Conservation (phyloP, 2,888 invertebrate genomes). For the Lasioglossum oenotherae region DNA sequence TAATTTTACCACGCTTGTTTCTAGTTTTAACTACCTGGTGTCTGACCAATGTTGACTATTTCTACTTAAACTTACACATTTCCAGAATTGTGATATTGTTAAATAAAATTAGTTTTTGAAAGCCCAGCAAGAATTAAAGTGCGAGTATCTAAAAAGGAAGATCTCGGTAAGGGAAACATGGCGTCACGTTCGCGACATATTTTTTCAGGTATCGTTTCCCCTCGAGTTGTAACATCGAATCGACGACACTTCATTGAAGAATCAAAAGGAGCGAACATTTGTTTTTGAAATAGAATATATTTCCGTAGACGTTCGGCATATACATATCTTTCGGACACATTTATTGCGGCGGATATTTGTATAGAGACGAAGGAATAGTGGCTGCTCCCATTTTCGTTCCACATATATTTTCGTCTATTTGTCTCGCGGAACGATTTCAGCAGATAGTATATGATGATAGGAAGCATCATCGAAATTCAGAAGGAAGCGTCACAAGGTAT, state of each 20-base stretch:
- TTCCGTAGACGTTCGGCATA: background rate
- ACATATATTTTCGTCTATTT: slow-evolving; percentile 66
- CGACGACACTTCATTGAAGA: slow-evolving; percentile 1
- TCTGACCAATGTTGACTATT: background rate
- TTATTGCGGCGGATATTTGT: slow-evolving; percentile 35
- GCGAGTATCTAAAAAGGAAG: background rate
- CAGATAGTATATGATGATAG: slow-evolving; percentile 69
- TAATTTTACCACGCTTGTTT: too few relatives aligned
- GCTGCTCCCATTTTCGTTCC: slow-evolving; percentile 59
- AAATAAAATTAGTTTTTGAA: too few relatives aligned
- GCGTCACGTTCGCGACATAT: background rate
- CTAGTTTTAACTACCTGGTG: background rate
- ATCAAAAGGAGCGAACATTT: slow-evolving; percentile 10
- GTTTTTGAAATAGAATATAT: background rate
- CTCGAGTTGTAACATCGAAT: background rate
- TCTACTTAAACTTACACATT: background rate
- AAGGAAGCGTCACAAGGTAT: slow-evolving; percentile 77
- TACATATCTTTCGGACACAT: slow-evolving; percentile 6
- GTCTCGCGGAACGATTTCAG: slow-evolving; percentile 68
- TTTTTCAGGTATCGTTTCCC: background rate
- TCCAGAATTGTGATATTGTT: too few relatives aligned
- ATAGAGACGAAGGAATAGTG: slow-evolving; percentile 42
- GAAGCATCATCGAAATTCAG: slow-evolving; percentile 76
- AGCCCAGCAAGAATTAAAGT: background rate
- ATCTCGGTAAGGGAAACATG: background rate